Evolutionary conservation across 2,888 invertebrate genomes (phyloP).

Genomic region (Xestobium rufovillosum): DNA sequence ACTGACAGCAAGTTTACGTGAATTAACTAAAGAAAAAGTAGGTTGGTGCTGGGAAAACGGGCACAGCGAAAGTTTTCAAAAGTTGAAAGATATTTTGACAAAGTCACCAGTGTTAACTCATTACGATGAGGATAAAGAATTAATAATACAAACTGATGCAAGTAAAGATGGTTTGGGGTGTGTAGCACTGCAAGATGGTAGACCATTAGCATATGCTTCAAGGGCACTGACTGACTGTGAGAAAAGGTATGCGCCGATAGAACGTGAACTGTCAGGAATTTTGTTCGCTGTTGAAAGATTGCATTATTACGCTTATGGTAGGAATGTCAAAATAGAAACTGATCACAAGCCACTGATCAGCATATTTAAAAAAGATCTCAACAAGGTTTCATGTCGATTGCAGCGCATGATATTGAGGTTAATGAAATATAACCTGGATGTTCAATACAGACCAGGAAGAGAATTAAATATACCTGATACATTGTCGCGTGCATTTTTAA

Average conservation of each 20-base stretch:
- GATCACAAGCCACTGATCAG: constrained; percentile 31
- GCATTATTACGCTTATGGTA: background rate
- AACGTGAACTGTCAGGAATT: background rate
- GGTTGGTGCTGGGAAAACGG: constrained; percentile 3
- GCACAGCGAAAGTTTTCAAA: background rate
- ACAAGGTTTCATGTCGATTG: constrained; percentile 16
- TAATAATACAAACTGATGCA: constrained; percentile 11
- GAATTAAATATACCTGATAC: constrained; percentile 20
- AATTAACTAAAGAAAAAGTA: constrained; percentile 6
- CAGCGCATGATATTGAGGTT: constrained; percentile 23
- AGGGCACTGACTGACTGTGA: background rate
- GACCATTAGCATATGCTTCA: constrained; percentile 7
- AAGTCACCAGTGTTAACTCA: background rate
- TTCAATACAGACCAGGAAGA: constrained; percentile 23
- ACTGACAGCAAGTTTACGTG: constrained; percentile 4
- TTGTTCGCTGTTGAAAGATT: background rate
- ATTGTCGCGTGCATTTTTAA: constrained; percentile 17
- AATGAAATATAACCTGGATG: constrained; percentile 19
- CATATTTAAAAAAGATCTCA: constrained; percentile 23
- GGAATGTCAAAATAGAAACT: constrained; percentile 23
- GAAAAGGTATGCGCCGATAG: background rate
- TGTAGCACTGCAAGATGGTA: constrained; percentile 11
- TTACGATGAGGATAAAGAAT: constrained; percentile 5
- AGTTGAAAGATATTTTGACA: constrained; percentile 6
- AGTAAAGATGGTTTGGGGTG: constrained; percentile 7